These are phyloP conservation scores for Microcebus murinus DNA, from an alignment of 2,113 vertebrate genomes.

Conservation along the genomic window DNA sequence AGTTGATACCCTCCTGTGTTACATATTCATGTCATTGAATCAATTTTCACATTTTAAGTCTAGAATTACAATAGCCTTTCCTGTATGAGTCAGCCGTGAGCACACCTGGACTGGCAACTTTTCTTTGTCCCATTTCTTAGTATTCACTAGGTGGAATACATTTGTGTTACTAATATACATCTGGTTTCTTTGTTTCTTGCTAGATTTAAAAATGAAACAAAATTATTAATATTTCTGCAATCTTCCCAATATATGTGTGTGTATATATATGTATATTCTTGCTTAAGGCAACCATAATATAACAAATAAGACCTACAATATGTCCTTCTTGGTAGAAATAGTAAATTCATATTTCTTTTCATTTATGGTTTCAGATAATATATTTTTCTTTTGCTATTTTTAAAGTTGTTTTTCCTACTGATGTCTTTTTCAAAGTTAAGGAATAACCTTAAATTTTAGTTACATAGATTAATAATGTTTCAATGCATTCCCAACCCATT, in stretches of 20 bases:
- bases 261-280: no score
- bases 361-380: neutral
- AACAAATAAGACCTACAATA: neutral
- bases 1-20: conserved; percentile 71
- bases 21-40: conserved; percentile 77
- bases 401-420: neutral
- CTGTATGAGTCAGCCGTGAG: conserved; percentile 73
- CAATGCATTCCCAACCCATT: neutral
- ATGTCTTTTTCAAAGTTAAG: neutral
- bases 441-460: neutral
- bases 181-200: neutral
- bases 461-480: neutral
- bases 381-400: conserved; percentile 23
- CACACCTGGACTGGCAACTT: conserved; percentile 21
- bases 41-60: conserved; percentile 66
- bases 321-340: conserved; percentile 2
- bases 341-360: neutral
- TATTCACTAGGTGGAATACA: neutral
- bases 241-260: neutral
- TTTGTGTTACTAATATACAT: neutral
- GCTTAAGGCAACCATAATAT: neutral
- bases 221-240: neutral
- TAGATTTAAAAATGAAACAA: neutral
- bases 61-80: conserved; percentile 47
- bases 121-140: conserved; percentile 36